Evolutionary conservation across 2,113 vertebrate genomes (phyloP).

Genomic region (Cynocephalus volans): DNA sequence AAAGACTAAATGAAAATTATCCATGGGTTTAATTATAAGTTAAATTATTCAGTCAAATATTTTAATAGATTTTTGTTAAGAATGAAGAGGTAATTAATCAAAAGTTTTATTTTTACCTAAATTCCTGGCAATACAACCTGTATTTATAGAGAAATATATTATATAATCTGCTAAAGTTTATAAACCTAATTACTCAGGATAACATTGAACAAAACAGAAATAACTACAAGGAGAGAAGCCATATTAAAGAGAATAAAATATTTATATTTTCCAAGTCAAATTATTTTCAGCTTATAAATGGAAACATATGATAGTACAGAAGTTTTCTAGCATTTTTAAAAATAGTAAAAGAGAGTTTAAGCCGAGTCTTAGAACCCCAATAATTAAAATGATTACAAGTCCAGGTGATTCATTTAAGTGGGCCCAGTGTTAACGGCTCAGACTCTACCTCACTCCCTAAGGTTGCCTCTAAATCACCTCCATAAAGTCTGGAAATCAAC

Average conservation of each 20-base stretch:
- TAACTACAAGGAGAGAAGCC: neutral
- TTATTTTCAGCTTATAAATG: neutral
- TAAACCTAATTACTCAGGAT: neutral
- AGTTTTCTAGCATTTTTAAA: neutral
- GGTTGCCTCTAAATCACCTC: neutral
- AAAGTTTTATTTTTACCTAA: slow-evolving; percentile 17
- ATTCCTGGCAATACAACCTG: neutral
- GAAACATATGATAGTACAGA: neutral
- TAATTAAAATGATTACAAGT: slow-evolving; percentile 44
- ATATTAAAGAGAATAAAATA: slow-evolving; percentile 45
- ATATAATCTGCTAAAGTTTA: neutral
- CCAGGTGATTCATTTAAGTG: neutral
- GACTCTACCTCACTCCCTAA: neutral
- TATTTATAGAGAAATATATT: neutral
- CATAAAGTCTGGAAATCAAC: neutral
- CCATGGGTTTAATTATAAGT: neutral
- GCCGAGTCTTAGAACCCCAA: slow-evolving; percentile 15
- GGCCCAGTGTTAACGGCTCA: neutral
- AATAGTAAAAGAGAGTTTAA: neutral
- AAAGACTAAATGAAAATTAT: slow-evolving; percentile 60
- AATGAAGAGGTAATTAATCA: neutral
- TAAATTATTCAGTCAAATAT: slow-evolving; percentile 26
- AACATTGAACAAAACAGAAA: slow-evolving; percentile 37
- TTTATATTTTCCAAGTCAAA: slow-evolving; percentile 3
- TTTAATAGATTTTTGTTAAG: slow-evolving; percentile 34